phyloP scores from a whole-genome alignment of 2,888 invertebrate species.

The Drosophila lacicola region DNA sequence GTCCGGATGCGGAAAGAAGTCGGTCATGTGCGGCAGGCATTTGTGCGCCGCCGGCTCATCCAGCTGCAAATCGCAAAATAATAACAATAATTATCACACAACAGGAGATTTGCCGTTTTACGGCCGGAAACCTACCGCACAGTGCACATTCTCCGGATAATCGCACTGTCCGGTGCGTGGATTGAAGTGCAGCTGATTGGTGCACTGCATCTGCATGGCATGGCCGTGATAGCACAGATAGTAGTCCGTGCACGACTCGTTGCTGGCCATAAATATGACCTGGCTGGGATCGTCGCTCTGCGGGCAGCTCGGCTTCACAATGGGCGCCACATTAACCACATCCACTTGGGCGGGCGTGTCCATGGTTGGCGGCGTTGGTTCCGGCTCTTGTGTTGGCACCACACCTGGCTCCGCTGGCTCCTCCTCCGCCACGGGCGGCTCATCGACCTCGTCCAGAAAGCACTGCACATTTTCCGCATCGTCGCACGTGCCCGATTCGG shows the following conservation, averaged over 20 bases:
- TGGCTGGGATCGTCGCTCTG: constrained; percentile 76
- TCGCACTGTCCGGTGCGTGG: constrained; percentile 77
- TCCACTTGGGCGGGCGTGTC: constrained; percentile 51
- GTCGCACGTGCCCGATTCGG: constrained; percentile 71
- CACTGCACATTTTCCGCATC: constrained; percentile 70
- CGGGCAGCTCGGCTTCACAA: constrained; percentile 73
- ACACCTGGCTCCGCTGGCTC: constrained; percentile 31
- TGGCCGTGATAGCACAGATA: constrained; percentile 82
- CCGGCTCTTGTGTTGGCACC: constrained; percentile 11
- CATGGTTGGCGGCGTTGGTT: constrained; percentile 49
- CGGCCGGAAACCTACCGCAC: constrained; percentile 58
- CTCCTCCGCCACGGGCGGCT: constrained; percentile 41
- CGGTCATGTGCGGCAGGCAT: constrained; percentile 77
- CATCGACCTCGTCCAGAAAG: constrained; percentile 67
- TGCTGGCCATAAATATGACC: constrained; percentile 77
- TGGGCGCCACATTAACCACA: constrained; percentile 57
- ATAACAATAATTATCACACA: background rate
- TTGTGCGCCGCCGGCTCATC: constrained; percentile 64
- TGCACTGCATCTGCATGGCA: constrained; percentile 83
- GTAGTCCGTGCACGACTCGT: constrained; percentile 78
- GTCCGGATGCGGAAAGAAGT: constrained; percentile 82
- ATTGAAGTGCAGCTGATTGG: constrained; percentile 82
- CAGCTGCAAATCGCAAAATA: constrained; percentile 42
- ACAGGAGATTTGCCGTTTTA: background rate
- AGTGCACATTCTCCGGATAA: constrained; percentile 77